phyloP scores from a whole-genome alignment of 2,797 vertebrate genomes.

The Fistularia commersonii region DNA sequence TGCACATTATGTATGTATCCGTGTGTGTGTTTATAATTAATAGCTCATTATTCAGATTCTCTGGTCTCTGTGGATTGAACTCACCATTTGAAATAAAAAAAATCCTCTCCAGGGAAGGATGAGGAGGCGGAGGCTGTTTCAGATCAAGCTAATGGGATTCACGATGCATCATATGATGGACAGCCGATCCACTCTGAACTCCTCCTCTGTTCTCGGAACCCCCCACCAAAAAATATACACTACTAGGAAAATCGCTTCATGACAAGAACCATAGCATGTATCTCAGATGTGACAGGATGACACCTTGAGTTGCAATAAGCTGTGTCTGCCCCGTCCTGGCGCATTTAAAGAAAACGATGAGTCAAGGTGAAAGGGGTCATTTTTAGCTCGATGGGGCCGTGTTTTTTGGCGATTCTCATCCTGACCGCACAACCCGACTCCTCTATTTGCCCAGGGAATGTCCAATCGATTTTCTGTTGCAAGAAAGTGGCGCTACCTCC shows the following conservation, averaged over 20 bases:
- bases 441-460: constrained; percentile 59
- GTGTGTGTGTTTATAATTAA: too few relatives aligned
- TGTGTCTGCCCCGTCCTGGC: too few relatives aligned
- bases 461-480: constrained; percentile 66
- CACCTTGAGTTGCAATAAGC: constrained; percentile 9
- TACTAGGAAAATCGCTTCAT: constrained; percentile 9
- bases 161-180: background rate
- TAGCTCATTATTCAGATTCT: too few relatives aligned
- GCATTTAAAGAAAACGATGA: too few relatives aligned
- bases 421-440: constrained; percentile 10
- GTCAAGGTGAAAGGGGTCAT: constrained; percentile 35
- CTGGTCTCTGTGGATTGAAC: too few relatives aligned
- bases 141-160: background rate
- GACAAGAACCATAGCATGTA: too few relatives aligned
- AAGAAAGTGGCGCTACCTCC: constrained; percentile 47
- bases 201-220: background rate
- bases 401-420: background rate
- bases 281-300: background rate
- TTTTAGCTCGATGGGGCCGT: too few relatives aligned
- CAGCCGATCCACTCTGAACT: background rate
- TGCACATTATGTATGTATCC: too few relatives aligned
- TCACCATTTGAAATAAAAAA: background rate
- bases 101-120: too few relatives aligned
- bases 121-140: too few relatives aligned
- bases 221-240: background rate